Percentiles rank a stretch among this genome's conserved stretches.
Conservation (phyloP, 2,797 vertebrate species). For the Premnoplex brunnescens region DNA sequence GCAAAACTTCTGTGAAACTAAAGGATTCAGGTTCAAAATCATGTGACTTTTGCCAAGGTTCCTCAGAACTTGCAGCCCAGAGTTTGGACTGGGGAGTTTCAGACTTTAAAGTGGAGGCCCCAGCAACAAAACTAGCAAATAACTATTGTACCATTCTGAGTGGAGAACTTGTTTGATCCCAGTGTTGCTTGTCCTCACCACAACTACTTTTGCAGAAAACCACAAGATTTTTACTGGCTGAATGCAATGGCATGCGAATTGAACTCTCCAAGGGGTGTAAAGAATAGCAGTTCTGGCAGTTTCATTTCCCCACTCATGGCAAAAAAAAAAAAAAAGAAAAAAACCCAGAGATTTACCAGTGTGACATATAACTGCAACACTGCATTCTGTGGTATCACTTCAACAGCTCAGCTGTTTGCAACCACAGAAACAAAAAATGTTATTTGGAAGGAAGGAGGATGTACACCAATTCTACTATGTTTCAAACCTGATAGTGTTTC, state of each 20-base stretch:
- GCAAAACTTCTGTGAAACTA: background rate
- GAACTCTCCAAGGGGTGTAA: background rate
- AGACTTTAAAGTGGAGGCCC: background rate
- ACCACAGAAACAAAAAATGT: constrained; percentile 34
- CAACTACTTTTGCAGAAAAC: background rate
- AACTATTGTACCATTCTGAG: background rate
- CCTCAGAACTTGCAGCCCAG: background rate
- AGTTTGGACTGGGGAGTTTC: background rate
- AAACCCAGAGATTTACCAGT: background rate
- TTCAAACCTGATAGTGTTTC: constrained; percentile 50
- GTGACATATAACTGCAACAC: background rate
- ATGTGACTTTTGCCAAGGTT: background rate
- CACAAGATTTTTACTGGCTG: background rate
- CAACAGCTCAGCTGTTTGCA: background rate
- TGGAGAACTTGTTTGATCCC: background rate
- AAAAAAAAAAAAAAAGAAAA: background rate
- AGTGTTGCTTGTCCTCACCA: background rate
- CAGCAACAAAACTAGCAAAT: background rate
- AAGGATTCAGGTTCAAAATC: background rate
- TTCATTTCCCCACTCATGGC: background rate
- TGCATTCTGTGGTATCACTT: background rate
- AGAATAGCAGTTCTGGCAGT: background rate
- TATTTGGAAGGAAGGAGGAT: constrained; percentile 27
- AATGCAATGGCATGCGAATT: background rate
- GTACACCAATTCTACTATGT: background rate